Percentiles rank a stretch among this genome's conserved stretches.
Conservation (phyloP, 2,113 vertebrate species). For the Phalacrocorax brasilianus region DNA sequence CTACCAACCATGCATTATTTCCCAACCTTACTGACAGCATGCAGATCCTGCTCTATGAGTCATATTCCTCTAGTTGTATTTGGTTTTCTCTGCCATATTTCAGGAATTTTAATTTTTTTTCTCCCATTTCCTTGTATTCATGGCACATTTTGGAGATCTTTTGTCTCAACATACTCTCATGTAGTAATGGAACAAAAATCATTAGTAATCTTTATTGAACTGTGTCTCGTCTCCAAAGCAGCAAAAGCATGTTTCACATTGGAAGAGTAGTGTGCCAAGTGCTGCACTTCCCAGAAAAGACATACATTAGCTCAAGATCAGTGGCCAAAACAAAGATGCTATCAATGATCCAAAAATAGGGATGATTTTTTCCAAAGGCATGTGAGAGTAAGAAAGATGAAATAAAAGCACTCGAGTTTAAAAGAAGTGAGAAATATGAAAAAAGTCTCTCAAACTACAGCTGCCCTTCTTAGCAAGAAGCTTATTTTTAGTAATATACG, state of each 20-base stretch:
- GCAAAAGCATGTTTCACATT: background rate
- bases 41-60: background rate
- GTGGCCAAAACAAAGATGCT: background rate
- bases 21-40: background rate
- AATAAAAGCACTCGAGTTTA: background rate
- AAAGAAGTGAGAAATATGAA: background rate
- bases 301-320: background rate
- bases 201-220: background rate
- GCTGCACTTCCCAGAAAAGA: background rate
- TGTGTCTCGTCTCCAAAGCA: background rate
- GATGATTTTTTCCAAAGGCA: background rate
- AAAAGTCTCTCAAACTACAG: background rate
- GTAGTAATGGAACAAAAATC: background rate
- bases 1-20: background rate
- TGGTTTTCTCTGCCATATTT: background rate
- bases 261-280: background rate
- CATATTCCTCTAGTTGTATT: background rate
- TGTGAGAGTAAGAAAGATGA: background rate
- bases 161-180: background rate
- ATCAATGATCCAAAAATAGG: background rate
- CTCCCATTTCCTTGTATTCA: background rate
- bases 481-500: background rate
- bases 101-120: background rate
- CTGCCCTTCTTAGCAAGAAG: background rate
- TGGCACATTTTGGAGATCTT: background rate